Conservation (phyloP, 2,113 vertebrate species). For the Prochilodus magdalenae region DNA sequence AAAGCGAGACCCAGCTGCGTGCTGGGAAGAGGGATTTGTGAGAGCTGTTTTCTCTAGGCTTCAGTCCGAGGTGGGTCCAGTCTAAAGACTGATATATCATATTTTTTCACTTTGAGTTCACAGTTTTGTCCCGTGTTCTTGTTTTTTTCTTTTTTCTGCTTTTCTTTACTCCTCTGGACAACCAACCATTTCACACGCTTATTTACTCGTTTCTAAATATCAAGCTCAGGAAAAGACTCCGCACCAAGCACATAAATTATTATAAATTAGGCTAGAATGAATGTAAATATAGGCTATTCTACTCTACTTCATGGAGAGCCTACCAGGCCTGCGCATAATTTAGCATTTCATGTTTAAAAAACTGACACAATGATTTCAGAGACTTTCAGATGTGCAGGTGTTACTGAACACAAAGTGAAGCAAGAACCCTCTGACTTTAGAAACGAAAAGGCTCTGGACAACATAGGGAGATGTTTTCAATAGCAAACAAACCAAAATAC, state of each 20-base stretch:
- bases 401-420: neutral
- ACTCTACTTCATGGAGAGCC: neutral
- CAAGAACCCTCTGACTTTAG: neutral
- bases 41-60: conserved; percentile 12
- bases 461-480: neutral
- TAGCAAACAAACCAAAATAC: neutral
- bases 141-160: too few relatives aligned
- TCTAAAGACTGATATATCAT: conserved; percentile 5
- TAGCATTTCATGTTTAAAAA: conserved; percentile 33
- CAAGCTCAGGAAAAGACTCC: conserved; percentile 19
- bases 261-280: conserved; percentile 33
- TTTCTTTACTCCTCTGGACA: neutral
- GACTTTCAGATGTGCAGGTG: conserved; percentile 16
- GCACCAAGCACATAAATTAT: neutral
- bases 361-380: neutral
- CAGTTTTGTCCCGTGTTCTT: neutral
- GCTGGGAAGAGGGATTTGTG: conserved; percentile 53
- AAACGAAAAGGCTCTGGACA: conserved; percentile 17
- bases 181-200: neutral
- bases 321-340: conserved; percentile 26
- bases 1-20: conserved; percentile 58
- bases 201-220: conserved; percentile 14
- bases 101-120: neutral
- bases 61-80: conserved; percentile 18
- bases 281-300: conserved; percentile 30